Evolutionary conservation across 2,888 invertebrate species (phyloP), one percentile per base, ranked within the genome.

Genomic region (Caenorhabditis panamensis): DNA sequence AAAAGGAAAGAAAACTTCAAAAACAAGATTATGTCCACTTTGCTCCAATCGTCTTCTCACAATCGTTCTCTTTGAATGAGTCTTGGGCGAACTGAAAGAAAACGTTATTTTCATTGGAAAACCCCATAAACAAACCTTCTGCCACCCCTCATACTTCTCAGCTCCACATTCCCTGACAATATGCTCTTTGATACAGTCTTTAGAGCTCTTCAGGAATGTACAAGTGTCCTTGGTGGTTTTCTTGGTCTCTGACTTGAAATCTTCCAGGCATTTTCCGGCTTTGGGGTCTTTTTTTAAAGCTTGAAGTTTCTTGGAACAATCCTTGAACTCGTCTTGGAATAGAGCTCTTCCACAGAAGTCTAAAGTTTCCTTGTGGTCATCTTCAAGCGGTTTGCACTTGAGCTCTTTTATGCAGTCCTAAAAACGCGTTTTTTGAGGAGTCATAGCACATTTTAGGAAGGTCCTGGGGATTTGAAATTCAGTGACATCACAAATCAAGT

Each of bases 401-500:
- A 77, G 51, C n/a, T 77, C 76, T 68, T 68, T 56, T 11, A 77
- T 56, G 63, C 76, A 77, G 44, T 77, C 63, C 68, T 76, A 53
- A n/a, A 67, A 31, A 18, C 13, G 1, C n/a, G n/a, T n/a, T n/a
- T n/a, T n/a, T n/a, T n/a, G n/a, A n/a, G n/a, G n/a, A n/a, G n/a
- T n/a, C n/a, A n/a, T n/a, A n/a, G n/a, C n/a, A n/a, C n/a, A n/a
- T n/a, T n/a, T n/a, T n/a, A n/a, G n/a, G n/a, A n/a, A n/a, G n/a
- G n/a, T n/a, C n/a, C n/a, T n/a, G n/a, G n/a, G n/a, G n/a, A n/a
- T n/a, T n/a, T n/a, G n/a, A n/a, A n/a, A n/a, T n/a, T n/a, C n/a
- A n/a, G n/a, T n/a, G n/a, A n/a, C n/a, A n/a, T n/a, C n/a, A n/a
- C n/a, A n/a, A n/a, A n/a, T n/a, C n/a, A n/a, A n/a, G n/a, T n/a